Base-by-base conservation (phyloP, 2,888 invertebrate genomes). In the Agonopterix subpropinquella region DNA sequence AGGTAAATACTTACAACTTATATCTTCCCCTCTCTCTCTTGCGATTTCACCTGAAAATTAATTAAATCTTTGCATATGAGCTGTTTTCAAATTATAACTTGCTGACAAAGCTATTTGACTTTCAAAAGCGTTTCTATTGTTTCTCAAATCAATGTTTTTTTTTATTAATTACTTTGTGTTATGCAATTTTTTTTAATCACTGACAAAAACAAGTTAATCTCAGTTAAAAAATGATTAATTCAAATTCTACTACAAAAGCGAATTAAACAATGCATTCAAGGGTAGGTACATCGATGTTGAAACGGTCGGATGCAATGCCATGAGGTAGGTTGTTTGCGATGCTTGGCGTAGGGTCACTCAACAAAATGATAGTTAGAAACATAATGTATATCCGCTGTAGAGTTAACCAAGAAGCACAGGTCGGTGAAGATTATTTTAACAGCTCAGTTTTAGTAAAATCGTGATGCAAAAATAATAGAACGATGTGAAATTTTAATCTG, bases 11-110 rank as follows among this genome's bases (percentile, higher is more conserved):
- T 94, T 89, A 94, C 94, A 89, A 84, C 92, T 93, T 65, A 92
- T 91, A 74, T 93, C 93, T 79, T 94, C 93, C 65, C 92, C 93
- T 73, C 92, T 91, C 81, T 92, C 92, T 73, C 92, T 90, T 64
- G 92, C 92, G 73, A 93, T 91, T 85, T 94, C 93, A 90, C 93
- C 93, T 94, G 90, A 60, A 91, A 90, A 65, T 58, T 57, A 73
- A 70, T 61, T 57, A 60, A 48, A 54, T 5, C 8, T 13, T 42
- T 54, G 42, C 13, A 42, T 11, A 28, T 28, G 28, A 28, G 28
- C 28, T 28, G 28, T 5, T 28, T 28, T 28, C 28, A 28, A 28
- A 7, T 28, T 28, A 28, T 28, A 28, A 28, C 7, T 11, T 42
- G 8, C 11, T 42, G 11, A 8, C 42, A 28, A 28, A 28, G 28